phyloP scores from a whole-genome alignment of 2,888 invertebrate species.

The Trisateles emortualis region DNA sequence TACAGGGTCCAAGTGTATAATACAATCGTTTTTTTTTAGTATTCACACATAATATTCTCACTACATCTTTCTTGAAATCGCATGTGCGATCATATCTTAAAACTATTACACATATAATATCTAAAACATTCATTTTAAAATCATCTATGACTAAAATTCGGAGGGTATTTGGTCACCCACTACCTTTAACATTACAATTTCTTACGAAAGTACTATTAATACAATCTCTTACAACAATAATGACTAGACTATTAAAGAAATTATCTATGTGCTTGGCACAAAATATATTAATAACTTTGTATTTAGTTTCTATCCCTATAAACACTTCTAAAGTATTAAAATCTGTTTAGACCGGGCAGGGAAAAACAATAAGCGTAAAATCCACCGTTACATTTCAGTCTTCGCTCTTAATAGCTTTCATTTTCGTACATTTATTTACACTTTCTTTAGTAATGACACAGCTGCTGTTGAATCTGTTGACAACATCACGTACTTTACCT shows the following conservation, averaged over 20 bases:
- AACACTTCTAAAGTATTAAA: conserved; percentile 46
- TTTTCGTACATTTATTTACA: conserved; percentile 51
- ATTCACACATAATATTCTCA: conserved; percentile 70
- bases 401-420: conserved; percentile 62
- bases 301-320: conserved; percentile 40
- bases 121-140: conserved; percentile 53
- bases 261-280: conserved; percentile 67
- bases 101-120: conserved; percentile 29
- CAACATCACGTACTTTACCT: conserved; percentile 82
- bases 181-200: conserved; percentile 44
- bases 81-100: conserved; percentile 50
- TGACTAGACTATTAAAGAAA: conserved; percentile 53
- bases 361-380: conserved; percentile 33
- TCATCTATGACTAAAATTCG: conserved; percentile 68
- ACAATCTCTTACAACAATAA: conserved; percentile 46
- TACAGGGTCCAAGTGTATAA: conserved; percentile 76
- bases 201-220: conserved; percentile 32
- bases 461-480: conserved; percentile 78
- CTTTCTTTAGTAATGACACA: conserved; percentile 56
- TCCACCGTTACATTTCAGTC: conserved; percentile 54
- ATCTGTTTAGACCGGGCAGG: conserved; percentile 58
- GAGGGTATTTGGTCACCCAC: conserved; percentile 70
- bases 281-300: conserved; percentile 42
- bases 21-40: conserved; percentile 64
- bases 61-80: conserved; percentile 78